phyloP scores from a whole-genome alignment of 1,140 invertebrate genomes.

The Pissodes strobi region DNA sequence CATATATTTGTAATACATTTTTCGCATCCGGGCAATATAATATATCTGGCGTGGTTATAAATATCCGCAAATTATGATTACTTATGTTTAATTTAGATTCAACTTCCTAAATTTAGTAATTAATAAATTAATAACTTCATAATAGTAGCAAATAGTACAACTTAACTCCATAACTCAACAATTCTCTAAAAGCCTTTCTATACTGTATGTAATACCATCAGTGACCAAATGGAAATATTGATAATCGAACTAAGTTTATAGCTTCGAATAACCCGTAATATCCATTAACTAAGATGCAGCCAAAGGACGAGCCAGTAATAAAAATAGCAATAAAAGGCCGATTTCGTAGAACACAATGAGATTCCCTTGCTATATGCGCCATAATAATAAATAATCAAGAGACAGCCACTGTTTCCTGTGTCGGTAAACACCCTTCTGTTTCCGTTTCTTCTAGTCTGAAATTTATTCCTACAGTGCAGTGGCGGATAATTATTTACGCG shows the following conservation, averaged over 20 bases:
- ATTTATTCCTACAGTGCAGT: slow-evolving; percentile 15
- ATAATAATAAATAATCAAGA: slow-evolving; percentile 38
- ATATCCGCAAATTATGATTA: too few relatives aligned
- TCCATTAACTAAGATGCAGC: slow-evolving; percentile 26
- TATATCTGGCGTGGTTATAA: too few relatives aligned
- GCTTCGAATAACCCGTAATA: slow-evolving; percentile 19
- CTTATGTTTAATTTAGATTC: too few relatives aligned
- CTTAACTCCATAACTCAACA: too few relatives aligned
- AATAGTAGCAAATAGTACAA: too few relatives aligned
- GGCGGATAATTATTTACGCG: slow-evolving; percentile 6
- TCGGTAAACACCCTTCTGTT: slow-evolving; percentile 23
- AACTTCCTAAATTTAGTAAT: too few relatives aligned
- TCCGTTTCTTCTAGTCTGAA: slow-evolving; percentile 8
- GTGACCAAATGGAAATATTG: slow-evolving; percentile 11
- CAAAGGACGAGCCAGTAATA: slow-evolving; percentile 20
- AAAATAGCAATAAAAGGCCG: slow-evolving; percentile 33
- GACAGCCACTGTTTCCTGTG: slow-evolving; percentile 30
- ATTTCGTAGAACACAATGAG: slow-evolving; percentile 32
- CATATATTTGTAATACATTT: too few relatives aligned
- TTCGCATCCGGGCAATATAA: too few relatives aligned
- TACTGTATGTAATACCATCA: too few relatives aligned
- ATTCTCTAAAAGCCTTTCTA: too few relatives aligned
- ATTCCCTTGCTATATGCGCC: slow-evolving; percentile 26
- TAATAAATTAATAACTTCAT: too few relatives aligned
- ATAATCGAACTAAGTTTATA: slow-evolving; percentile 22